Percentiles rank a stretch among this genome's conserved stretches.
phyloP scores from a whole-genome alignment of 2,888 invertebrate genomes.

The Holacanthella duospinosa region DNA sequence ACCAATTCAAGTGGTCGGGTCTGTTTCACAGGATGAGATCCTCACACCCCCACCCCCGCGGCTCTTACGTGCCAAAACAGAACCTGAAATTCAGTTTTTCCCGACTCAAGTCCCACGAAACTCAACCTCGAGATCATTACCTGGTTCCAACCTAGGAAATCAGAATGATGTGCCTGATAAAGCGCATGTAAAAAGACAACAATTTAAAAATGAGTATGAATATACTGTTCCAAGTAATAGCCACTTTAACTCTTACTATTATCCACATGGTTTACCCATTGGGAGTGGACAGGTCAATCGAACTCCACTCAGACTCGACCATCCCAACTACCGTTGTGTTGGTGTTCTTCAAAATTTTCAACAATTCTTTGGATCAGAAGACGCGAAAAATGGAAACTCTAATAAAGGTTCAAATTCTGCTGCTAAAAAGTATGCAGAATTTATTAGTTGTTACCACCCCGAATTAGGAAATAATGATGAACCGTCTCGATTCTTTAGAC shows the following conservation, averaged over 20 bases:
- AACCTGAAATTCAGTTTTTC: slow-evolving; percentile 11
- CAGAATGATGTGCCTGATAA: neutral
- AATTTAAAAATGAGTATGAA: too few relatives aligned
- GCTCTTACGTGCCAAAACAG: slow-evolving; percentile 28
- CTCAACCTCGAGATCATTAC: neutral
- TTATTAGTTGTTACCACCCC: neutral
- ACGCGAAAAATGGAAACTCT: neutral
- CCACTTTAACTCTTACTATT: neutral
- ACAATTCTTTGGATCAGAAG: neutral
- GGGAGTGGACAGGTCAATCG: neutral
- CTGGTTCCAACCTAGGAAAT: neutral
- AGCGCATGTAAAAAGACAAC: neutral
- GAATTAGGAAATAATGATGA: neutral
- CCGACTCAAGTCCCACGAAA: neutral
- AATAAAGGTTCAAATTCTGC: neutral
- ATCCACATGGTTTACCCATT: neutral
- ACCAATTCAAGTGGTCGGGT: neutral
- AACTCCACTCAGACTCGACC: neutral
- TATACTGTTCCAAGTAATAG: neutral
- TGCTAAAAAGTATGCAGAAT: neutral
- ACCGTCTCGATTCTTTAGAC: neutral
- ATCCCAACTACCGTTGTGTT: neutral
- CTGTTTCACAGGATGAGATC: neutral
- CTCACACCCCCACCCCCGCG: slow-evolving; percentile 23
- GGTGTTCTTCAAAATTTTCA: neutral